These are phyloP conservation scores for Varanus komodoensis DNA, from an alignment of 2,113 vertebrate species.

Conservation along the genomic window DNA sequence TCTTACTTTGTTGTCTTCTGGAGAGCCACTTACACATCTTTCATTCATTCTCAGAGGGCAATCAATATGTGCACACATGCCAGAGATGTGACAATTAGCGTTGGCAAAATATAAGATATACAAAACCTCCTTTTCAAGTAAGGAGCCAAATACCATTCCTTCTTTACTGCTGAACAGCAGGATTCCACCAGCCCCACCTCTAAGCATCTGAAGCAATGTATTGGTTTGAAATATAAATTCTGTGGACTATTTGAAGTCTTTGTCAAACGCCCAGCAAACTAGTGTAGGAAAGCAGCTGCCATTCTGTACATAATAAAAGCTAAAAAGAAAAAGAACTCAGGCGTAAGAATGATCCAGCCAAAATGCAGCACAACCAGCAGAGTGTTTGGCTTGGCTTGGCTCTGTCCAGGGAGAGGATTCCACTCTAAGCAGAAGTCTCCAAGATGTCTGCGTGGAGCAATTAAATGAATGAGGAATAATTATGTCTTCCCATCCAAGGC, in stretches of 20 bases:
- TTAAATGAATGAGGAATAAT: not conserved
- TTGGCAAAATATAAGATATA: not conserved
- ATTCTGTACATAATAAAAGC: not conserved
- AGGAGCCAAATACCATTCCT: not conserved
- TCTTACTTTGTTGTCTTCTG: not conserved
- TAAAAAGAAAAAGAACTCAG: not conserved
- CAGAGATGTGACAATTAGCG: not conserved
- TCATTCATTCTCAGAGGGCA: no score
- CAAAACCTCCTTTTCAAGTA: not conserved
- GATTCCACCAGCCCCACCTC: not conserved
- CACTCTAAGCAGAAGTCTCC: slow-evolving; percentile 5
- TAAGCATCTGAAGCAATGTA: not conserved
- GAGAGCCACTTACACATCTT: not conserved
- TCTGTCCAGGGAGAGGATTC: not conserved
- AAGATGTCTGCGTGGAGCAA: not conserved
- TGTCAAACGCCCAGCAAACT: not conserved
- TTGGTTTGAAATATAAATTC: not conserved
- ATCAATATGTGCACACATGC: not conserved
- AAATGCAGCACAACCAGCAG: not conserved
- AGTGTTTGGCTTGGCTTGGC: not conserved
- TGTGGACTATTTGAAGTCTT: not conserved
- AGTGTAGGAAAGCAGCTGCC: not conserved
- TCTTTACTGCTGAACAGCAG: not conserved
- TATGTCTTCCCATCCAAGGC: not conserved
- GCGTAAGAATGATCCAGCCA: not conserved